These are phyloP conservation scores for Melanotaenia nigrans DNA, from an alignment of 2,797 vertebrate genomes.

Conservation along the genomic window DNA sequence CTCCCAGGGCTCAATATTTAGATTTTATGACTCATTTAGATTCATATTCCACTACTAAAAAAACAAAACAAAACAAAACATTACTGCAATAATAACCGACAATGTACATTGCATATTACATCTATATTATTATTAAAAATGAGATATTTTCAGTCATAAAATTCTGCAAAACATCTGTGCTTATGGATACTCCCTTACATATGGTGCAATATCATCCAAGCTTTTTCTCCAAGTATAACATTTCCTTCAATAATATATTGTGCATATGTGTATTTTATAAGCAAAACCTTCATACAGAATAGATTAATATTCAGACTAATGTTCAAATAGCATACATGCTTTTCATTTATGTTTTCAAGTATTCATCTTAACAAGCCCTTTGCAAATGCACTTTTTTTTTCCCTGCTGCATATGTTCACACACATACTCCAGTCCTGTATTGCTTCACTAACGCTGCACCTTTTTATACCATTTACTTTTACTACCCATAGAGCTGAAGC, in stretches of 20 bases:
- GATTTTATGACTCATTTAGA: too few species aligned
- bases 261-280: neutral
- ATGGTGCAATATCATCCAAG: too few species aligned
- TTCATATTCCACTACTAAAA: too few species aligned
- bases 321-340: constrained; percentile 22
- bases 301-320: constrained; percentile 12
- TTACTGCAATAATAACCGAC: neutral
- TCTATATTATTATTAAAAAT: neutral
- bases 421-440: neutral
- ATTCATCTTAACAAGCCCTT: neutral
- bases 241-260: neutral
- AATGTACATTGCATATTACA: neutral
- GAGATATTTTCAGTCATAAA: neutral
- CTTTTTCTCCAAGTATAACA: neutral
- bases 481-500: neutral
- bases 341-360: constrained; percentile 1
- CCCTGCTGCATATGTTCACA: neutral
- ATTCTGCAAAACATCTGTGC: too few species aligned
- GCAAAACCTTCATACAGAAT: constrained; percentile 22
- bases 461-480: neutral
- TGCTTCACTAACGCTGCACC: neutral
- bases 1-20: too few species aligned
- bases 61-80: too few species aligned
- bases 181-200: too few species aligned
- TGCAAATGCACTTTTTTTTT: constrained; percentile 2